These are phyloP conservation scores for Istiophorus platypterus DNA, from an alignment of 2,113 vertebrate genomes.

Conservation along the genomic window DNA sequence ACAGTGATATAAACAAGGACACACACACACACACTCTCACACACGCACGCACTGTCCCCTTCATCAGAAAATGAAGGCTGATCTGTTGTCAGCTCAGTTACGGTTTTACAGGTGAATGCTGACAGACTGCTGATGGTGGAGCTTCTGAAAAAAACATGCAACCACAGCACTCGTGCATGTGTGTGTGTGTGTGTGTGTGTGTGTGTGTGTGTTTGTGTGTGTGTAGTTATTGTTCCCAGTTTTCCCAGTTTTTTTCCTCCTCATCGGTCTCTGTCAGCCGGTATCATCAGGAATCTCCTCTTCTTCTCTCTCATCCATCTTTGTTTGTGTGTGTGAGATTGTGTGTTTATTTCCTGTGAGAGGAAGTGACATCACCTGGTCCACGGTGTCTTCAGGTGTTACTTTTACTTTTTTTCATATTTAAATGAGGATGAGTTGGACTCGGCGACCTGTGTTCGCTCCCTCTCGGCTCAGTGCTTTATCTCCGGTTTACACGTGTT, in stretches of 20 bases:
- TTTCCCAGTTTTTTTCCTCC: not conserved
- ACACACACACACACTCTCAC: not conserved
- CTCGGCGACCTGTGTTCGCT: too few relatives aligned
- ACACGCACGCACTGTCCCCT: not conserved
- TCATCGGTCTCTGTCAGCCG: not conserved
- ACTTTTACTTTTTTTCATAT: too few relatives aligned
- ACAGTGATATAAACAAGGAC: not conserved
- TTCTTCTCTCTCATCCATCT: not conserved
- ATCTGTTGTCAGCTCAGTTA: constrained; percentile 50
- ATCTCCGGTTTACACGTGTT: not conserved
- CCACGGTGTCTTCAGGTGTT: not conserved
- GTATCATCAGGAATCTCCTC: constrained; percentile 26
- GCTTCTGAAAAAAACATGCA: constrained; percentile 48
- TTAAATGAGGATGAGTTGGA: too few relatives aligned
- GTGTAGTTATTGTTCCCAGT: not conserved
- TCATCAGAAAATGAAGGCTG: constrained; percentile 32
- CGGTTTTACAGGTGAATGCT: constrained; percentile 38
- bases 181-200: not conserved
- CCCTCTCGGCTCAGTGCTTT: too few relatives aligned
- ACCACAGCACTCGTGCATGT: constrained; percentile 42
- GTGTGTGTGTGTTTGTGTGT: not conserved
- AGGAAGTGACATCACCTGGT: constrained; percentile 27
- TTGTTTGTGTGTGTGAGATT: not conserved
- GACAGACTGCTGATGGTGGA: constrained; percentile 65
- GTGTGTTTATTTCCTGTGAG: not conserved